Conservation (phyloP, 2,113 vertebrate species). For the Callipepla squamata region DNA sequence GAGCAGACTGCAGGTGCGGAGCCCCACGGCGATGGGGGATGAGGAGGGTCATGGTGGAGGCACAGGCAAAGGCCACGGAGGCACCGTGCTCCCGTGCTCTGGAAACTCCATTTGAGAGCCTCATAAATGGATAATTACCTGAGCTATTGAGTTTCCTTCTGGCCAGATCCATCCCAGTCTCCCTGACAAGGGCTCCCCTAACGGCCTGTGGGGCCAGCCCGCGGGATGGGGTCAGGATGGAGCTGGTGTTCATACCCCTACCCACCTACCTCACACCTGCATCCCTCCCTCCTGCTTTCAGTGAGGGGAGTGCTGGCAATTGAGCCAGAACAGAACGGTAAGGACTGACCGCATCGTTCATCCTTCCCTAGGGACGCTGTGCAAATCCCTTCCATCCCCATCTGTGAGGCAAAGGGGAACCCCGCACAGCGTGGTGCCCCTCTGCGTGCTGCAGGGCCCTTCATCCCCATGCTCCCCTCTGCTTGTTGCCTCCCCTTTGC, state of each 20-base stretch:
- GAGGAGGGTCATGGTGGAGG: background rate
- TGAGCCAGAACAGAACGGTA: background rate
- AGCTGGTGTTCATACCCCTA: background rate
- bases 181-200: constrained; percentile 6
- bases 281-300: constrained; percentile 1
- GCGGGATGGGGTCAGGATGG: background rate
- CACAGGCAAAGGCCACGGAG: background rate
- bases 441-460: background rate
- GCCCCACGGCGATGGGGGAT: background rate
- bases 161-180: constrained; percentile 51
- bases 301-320: background rate
- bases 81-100: constrained; percentile 1
- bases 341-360: background rate
- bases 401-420: background rate
- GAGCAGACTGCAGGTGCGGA: constrained; percentile 38
- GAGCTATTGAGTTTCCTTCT: constrained; percentile 67
- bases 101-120: constrained; percentile 69
- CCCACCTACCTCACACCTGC: constrained; percentile 1
- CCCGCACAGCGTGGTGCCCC: background rate
- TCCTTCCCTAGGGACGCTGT: background rate
- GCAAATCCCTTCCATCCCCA: background rate
- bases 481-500: constrained; percentile 36
- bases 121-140: constrained; percentile 62
- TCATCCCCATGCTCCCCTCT: background rate
- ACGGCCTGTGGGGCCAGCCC: constrained; percentile 28